Evolutionary conservation across 2,888 invertebrate species (phyloP).

Genomic region (Helobdella robusta): DNA sequence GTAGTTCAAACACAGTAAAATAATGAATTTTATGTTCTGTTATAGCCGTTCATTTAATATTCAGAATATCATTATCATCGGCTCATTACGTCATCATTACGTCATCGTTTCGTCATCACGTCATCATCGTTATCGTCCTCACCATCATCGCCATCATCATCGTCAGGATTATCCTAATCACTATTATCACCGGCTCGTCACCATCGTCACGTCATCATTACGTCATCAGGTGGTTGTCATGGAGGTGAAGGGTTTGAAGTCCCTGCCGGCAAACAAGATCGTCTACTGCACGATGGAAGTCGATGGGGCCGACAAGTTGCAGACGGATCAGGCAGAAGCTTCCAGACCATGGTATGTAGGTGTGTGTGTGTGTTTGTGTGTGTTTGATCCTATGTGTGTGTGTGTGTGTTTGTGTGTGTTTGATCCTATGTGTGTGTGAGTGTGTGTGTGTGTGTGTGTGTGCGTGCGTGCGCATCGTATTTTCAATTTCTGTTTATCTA

Average conservation of each 20-base stretch:
- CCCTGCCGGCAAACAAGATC: slow-evolving; percentile 88
- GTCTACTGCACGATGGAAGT: slow-evolving; percentile 99
- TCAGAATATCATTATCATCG: no score
- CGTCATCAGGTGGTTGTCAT: slow-evolving; percentile 96
- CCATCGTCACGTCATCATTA: no score
- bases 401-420: not conserved
- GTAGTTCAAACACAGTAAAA: no score
- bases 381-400: not conserved
- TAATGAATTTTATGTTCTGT: no score
- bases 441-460: not conserved
- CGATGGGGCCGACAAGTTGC: slow-evolving; percentile 94
- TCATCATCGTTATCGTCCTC: no score
- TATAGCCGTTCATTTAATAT: no score
- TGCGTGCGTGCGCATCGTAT: not conserved
- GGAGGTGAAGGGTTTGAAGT: slow-evolving; percentile 96
- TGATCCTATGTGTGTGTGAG: not conserved
- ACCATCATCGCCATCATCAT: no score
- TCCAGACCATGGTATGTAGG: slow-evolving; percentile 66
- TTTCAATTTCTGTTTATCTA: not conserved
- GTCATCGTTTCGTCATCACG: no score
- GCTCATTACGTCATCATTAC: no score
- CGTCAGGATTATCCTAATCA: no score
- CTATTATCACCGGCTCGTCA: no score
- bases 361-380: not conserved
- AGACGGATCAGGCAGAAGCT: slow-evolving; percentile 98